These are phyloP conservation scores for Hetaerina americana DNA, from an alignment of 1,140 invertebrate species.

Conservation along the genomic window DNA sequence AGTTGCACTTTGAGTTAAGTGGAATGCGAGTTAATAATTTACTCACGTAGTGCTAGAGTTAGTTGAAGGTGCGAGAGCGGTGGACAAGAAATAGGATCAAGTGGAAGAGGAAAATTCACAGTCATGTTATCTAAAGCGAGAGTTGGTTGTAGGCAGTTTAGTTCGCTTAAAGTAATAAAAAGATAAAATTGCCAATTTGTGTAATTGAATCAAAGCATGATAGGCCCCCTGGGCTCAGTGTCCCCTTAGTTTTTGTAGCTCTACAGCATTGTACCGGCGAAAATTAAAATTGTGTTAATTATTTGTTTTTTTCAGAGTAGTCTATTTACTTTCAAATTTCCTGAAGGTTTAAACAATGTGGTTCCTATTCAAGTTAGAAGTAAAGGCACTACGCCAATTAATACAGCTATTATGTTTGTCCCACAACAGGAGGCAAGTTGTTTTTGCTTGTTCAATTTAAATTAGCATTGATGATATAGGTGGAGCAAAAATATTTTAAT, in stretches of 20 bases:
- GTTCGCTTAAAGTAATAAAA: not conserved
- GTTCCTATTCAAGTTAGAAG: conserved; percentile 27
- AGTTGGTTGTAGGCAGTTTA: not conserved
- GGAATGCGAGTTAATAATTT: not conserved
- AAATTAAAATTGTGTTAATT: not conserved
- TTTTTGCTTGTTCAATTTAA: too few species aligned
- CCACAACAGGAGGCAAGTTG: conserved; percentile 91
- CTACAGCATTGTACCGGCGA: not conserved
- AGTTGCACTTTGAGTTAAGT: too few species aligned
- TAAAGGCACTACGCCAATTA: conserved; percentile 63
- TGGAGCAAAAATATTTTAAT: not conserved
- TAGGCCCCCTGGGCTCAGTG: too few species aligned
- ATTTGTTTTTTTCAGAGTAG: not conserved
- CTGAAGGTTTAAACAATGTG: not conserved
- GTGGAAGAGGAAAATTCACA: not conserved
- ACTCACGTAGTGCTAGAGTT: not conserved
- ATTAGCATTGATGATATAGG: conserved; percentile 10
- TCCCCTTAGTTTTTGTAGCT: too few species aligned
- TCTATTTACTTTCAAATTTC: not conserved
- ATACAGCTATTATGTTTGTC: conserved; percentile 93
- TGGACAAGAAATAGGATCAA: not conserved
- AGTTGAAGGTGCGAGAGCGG: not conserved
- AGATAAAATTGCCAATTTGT: not conserved
- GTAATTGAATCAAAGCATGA: too few species aligned
- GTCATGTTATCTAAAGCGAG: not conserved